These are phyloP conservation scores for Tiliqua scincoides DNA, from an alignment of 2,113 vertebrate species.

Conservation along the genomic window DNA sequence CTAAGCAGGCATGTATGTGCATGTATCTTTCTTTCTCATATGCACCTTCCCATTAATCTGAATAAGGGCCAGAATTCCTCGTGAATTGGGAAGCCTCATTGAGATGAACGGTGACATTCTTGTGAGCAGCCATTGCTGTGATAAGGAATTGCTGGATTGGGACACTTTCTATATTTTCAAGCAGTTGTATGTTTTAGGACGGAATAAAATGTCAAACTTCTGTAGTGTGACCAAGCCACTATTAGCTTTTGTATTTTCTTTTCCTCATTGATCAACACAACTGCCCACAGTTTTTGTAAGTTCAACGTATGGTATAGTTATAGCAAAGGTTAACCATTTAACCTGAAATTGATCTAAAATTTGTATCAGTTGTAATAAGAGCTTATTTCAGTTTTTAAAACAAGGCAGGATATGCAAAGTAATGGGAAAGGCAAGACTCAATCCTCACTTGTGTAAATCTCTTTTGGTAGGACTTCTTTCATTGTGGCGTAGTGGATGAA, in stretches of 20 bases:
- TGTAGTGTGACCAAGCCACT: neutral
- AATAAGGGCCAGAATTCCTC: neutral
- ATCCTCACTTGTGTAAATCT: constrained; percentile 31
- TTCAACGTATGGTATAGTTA: neutral
- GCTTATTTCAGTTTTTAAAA: neutral
- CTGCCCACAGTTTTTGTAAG: neutral
- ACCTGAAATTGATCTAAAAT: neutral
- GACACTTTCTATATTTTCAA: neutral
- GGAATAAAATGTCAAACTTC: neutral
- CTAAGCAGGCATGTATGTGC: neutral
- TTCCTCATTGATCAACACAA: neutral
- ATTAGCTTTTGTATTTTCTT: neutral
- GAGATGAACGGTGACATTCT: neutral
- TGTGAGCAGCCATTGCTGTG: neutral
- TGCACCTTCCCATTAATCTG: neutral
- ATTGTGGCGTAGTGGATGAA: constrained; percentile 13
- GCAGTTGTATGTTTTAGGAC: neutral
- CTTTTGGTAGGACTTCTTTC: constrained; percentile 6
- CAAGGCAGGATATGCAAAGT: neutral
- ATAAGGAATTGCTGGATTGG: neutral
- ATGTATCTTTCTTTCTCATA: neutral
- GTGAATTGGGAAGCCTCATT: neutral
- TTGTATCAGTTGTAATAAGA: neutral
- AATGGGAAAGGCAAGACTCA: neutral
- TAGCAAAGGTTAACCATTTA: neutral